Base-by-base conservation (phyloP, 1,140 invertebrate genomes). In the Batillaria attramentaria region DNA sequence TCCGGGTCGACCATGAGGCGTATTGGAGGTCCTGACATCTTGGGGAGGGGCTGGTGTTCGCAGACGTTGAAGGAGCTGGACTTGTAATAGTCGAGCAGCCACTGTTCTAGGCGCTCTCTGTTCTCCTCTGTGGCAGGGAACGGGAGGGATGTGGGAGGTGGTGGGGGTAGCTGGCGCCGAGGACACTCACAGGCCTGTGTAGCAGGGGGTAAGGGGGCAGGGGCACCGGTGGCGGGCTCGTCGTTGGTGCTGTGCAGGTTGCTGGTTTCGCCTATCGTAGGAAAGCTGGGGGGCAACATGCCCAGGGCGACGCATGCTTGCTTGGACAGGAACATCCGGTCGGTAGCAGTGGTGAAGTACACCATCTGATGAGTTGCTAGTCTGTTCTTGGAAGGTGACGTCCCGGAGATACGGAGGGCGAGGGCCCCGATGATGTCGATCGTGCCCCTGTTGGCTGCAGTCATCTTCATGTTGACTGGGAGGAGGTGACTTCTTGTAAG, bases 41-140 rank as follows among this genome's bases (percentile, higher is more conserved):
- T 24, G 3, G 84, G 83, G 0, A 83, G 77, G 0, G 79, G 60
- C 39, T 83, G 83, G 31, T 85, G 84, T 28, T 84, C 76, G 72
- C 84, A 87, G 20, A 72, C 81, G 54, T 86, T 86, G 78, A 85
- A 85, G 33, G 84, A 82, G 72, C 78, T 81, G 18, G 81, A 74
- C 20, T 43, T 72, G 66, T 84, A 83, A 50, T 80, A 62, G 3
- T 85, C 46, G 6, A 84, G 54, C 0, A 83, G 68, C n/a, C 46
- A 84, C 18, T 77, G 20, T 35, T 79, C 5, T 1, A 87, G 46
- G 35, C 77, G 60, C 33, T 28, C 20, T 5, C 54, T n/a, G 33
- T 82, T 80, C 3, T 79, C 79, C 10, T 73, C 78, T 18, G 79
- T 81, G 16, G 78, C 70, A 13, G 62, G 54, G 60, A 66, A 84